Base-by-base conservation (phyloP, 2,113 vertebrate genomes). In the Triplophysa dalaica region DNA sequence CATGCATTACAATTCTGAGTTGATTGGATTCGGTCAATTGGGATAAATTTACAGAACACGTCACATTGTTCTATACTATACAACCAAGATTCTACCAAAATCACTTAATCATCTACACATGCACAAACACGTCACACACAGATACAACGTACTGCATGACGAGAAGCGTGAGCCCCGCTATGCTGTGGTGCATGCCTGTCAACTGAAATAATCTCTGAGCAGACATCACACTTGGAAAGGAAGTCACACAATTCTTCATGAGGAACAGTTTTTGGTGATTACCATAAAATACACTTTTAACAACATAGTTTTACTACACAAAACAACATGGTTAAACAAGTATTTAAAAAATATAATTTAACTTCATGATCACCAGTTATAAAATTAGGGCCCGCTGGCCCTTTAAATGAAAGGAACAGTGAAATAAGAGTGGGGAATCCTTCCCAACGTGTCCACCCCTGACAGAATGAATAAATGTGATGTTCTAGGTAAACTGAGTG, bases 401-500 rank as follows among this genome's bases (percentile, higher is more conserved):
- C 60, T 63, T 60, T 62, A 38, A 33, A 19, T 43, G 3, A 76
- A 64, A 52, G 14, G 45, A 65, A 38, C 24, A 63, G 26, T 52
- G 61, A 64, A 70, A 45, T 7, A 45, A 22, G 56, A 43, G 60
- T 60, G 29, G 63, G 63, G 19, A 4, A 10, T 58, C 54, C 54
- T 58, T 58, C n/a, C 17, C 45, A 24, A 61, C 26, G 41, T 48
- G 24, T 33, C 24, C 26, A 29, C 29, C 62, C 17, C 75, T 77
- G 70, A 81, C 62, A 33, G 52, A 68, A 60, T n/a, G 50, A 67
- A 60, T 22, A 29, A 66, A 41, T 63, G 17, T 67, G 22, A 75
- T 56, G 43, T 77, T 50, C 45, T 9, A 77, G 65, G 45, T 52
- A 45, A 65, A 77, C 45, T 38, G 24, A 65, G 26, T 52, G 62